Base-by-base conservation (phyloP, 1,140 invertebrate genomes). In the Zaprionus africanus region DNA sequence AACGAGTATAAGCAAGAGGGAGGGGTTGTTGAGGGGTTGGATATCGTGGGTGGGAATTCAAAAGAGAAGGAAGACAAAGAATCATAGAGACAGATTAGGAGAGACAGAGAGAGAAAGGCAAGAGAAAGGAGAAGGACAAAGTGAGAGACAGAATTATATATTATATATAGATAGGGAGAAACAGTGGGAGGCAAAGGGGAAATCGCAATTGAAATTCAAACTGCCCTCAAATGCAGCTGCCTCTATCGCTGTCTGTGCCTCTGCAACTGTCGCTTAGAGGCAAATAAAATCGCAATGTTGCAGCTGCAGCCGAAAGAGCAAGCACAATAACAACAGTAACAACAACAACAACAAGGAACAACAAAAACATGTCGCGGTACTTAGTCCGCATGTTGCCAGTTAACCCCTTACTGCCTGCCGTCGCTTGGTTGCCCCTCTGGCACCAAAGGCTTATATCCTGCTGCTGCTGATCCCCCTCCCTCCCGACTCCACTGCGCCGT, bases 281-380 rank as follows among this genome's bases (percentile, higher is more conserved):
- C 46, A 41, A 24, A 28, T 24, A 46, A 61, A 61, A 59, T 34
- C 41, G 51, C 43, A 60, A 43, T 31, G 28, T 41, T 31, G 31
- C 59, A 41, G 41, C 41, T 46, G 41, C 41, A 17, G 41, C n/a
- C n/a, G n/a, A 46, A 46, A 43, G 5, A n/a, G 41, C 12, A 19
- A 11, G 12, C 78, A 65, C 4, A 15, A n/a, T 7, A 43, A 17
- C 41, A 43, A 4, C n/a, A 46, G 6, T 15, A 81, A 74, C 36
- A 38, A 74, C 36, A 38, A n/a, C 41, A 43, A 7, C 41, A 43
- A 6, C n/a, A 43, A 3, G 7, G 17, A 43, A 46, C n/a, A 43
- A 9, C 41, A 43, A 43, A 46, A 19, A 9, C 75, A 71, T 76
- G 70, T 76, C 82, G 77, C 82, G 67, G 82, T 85, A 86, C 82